Base-by-base conservation (phyloP, 2,797 vertebrate species). In the Carapus acus region DNA sequence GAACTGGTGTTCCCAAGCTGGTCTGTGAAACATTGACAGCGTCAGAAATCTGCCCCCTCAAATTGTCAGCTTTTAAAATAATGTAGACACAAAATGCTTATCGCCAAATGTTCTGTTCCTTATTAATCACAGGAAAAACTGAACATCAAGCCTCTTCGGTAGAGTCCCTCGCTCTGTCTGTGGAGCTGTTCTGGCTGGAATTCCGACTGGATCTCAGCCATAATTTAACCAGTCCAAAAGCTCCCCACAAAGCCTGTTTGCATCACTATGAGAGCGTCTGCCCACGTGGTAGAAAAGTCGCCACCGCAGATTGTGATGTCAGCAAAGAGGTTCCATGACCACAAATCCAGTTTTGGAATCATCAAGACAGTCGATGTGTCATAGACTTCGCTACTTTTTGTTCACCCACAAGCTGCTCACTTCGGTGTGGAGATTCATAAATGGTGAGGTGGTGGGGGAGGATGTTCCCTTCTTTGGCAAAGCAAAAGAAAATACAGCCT, bases 21-120 rank as follows among this genome's bases (percentile, higher is more conserved):
- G 41, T 39, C 20, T 13, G 44, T 71, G 58, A 77, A 79, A 73
- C 66, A 75, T 64, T 69, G 53, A 77, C 71, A 56, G 59, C 16
- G 3, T 53, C 36, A 7, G 17, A 7, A 17, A 45, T 54, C 16
- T 12, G 22, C 58, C 39, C 53, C 23, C 54, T 54, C 33, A 11
- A 27, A 20, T 18, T 12, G 4, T 23, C 17, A 19, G 7, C 13
- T 37, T 44, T 17, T 38, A 17, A 18, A 41, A 18, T 40, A n/a
- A 36, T 31, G 40, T 14, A 18, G 15, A 34, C 59, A 17, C 3
- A 20, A 39, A 38, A 22, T 33, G 38, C 40, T 19, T 49, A 36
- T 22, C 44, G 9, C 8, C 40, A 21, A 33, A 42, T 48, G 33
- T 41, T 46, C n/a, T 33, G 19, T 49, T 48, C 63, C 46, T 49